Conservation (phyloP, 2,113 vertebrate genomes). For the Clarias magur region DNA sequence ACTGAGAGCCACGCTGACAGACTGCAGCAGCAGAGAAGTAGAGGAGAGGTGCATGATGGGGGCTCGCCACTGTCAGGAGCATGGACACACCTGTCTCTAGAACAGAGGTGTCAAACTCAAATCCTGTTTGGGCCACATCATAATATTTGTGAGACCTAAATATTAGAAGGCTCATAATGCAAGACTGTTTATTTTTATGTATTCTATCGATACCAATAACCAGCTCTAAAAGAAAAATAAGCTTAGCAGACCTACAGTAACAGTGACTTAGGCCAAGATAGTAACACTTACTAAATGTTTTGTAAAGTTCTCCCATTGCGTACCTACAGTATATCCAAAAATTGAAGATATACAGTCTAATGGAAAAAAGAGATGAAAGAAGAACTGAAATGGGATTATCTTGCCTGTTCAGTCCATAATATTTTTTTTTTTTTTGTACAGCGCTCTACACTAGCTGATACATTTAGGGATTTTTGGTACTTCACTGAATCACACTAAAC, state of each 20-base stretch:
- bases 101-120: conserved; percentile 23
- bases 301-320: background rate
- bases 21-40: conserved; percentile 50
- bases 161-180: background rate
- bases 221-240: background rate
- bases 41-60: conserved; percentile 35
- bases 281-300: background rate
- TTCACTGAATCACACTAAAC: background rate
- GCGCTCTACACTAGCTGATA: background rate
- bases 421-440: background rate
- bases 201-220: background rate
- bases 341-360: background rate
- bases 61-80: conserved; percentile 37
- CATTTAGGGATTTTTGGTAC: background rate
- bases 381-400: background rate
- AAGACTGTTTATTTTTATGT: background rate
- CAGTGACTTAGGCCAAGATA: background rate
- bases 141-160: background rate
- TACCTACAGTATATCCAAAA: background rate
- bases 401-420: background rate
- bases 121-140: background rate
- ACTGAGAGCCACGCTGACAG: conserved; percentile 45
- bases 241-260: background rate
- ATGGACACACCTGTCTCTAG: conserved; percentile 53
- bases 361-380: background rate